Conservation (phyloP, 1,140 invertebrate genomes). For the Meloidogyne exigua region DNA sequence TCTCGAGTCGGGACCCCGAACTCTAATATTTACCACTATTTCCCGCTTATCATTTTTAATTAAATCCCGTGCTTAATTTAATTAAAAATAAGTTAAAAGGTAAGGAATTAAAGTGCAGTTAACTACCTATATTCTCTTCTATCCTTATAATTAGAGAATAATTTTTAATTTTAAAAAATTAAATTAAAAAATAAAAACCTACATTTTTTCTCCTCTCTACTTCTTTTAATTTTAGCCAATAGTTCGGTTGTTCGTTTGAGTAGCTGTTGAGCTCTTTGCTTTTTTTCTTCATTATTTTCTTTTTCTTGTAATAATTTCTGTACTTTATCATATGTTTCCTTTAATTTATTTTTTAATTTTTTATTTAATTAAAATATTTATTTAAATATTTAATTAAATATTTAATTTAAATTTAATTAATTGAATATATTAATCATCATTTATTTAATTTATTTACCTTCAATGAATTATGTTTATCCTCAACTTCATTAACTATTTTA, state of each 20-base stretch:
- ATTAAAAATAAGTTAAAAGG: too few species aligned
- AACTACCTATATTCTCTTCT: too few species aligned
- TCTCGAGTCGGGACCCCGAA: too few species aligned
- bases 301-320: slow-evolving; percentile 44
- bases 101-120: too few species aligned
- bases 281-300: slow-evolving; percentile 54
- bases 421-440: too few species aligned
- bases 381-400: not conserved
- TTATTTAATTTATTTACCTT: too few species aligned
- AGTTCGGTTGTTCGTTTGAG: slow-evolving; percentile 47
- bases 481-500: slow-evolving; percentile 39
- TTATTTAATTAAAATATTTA: too few species aligned
- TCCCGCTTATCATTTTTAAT: too few species aligned
- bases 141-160: too few species aligned
- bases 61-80: too few species aligned
- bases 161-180: not conserved
- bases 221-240: slow-evolving; percentile 45
- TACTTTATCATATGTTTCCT: slow-evolving; percentile 49
- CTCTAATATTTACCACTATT: too few species aligned
- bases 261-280: slow-evolving; percentile 42
- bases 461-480: slow-evolving; percentile 40
- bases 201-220: slow-evolving; percentile 46
- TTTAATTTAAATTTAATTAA: too few species aligned
- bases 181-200: slow-evolving; percentile 10
- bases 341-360: slow-evolving; percentile 23